Base-by-base conservation (phyloP, 2,888 invertebrate genomes). In the Callyntrura guangdongensis region DNA sequence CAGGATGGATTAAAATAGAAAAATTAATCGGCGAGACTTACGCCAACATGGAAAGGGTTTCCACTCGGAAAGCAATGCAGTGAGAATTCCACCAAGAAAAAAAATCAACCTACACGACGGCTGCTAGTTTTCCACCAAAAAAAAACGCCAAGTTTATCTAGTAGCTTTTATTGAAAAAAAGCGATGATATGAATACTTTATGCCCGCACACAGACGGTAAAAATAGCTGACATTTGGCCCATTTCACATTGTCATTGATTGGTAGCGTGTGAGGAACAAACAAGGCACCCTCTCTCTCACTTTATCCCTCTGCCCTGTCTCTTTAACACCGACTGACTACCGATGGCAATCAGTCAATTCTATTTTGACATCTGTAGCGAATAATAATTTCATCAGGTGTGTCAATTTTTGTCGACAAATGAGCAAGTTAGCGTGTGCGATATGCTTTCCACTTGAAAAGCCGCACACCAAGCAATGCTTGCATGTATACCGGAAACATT, bases 221-320 rank as follows among this genome's bases (percentile, higher is more conserved):
- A 81, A 81, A 56, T 59, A 20, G 9, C 36, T 67, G 91, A 91
- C 92, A 92, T 92, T 92, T 92, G 92, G 92, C 87, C 91, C 92
- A 92, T 90, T 92, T 92, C 92, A 89, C 92, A 88, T 79, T 47
- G 53, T 22, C 86, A 56, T 61, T 49, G 59, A 72, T 47, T 47
- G 9, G 6, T 14, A 74, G 11, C 45, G 27, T 59, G 27, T 47
- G n/a, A 53, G 56, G 36, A 86, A 53, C 56, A 88, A 69, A 87
- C 85, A 89, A 69, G 64, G 81, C 90, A 89, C 89, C 84, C 89
- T 85, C 79, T 36, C 84, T 74, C 14, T 85, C 11, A 2, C 36
- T 36, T 6, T 36, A 2, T 36, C 89, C 77, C 89, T 85, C 79
- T 36, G 56, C 17, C 17, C 9, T 72, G 25, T 20, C 86, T 74